These are phyloP conservation scores for Plagodis pulveraria DNA, from an alignment of 2,888 invertebrate genomes.

Conservation along the genomic window DNA sequence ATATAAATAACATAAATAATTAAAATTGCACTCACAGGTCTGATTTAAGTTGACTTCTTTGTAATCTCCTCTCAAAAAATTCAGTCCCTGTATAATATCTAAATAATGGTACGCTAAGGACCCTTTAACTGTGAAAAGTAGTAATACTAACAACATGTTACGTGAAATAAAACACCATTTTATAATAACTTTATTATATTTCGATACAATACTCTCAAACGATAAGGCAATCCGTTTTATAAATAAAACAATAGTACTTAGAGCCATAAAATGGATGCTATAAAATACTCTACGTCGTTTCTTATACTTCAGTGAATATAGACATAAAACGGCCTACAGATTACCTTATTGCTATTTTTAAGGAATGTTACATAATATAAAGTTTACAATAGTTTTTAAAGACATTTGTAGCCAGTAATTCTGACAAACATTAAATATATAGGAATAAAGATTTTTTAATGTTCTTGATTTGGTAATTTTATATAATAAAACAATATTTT, in stretches of 20 bases:
- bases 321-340: not conserved
- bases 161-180: conserved; percentile 18
- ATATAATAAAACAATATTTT: too few relatives aligned
- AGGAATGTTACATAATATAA: not conserved
- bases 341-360: too few relatives aligned
- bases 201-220: conserved; percentile 15
- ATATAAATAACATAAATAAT: too few relatives aligned
- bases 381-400: not conserved
- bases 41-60: conserved; percentile 35
- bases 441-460: too few relatives aligned
- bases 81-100: conserved; percentile 17
- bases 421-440: too few relatives aligned
- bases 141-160: conserved; percentile 23
- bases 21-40: conserved; percentile 42
- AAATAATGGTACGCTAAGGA: conserved; percentile 9
- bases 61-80: conserved; percentile 16
- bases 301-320: not conserved
- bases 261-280: conserved; percentile 7
- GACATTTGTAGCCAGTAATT: too few relatives aligned
- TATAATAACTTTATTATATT: conserved; percentile 20
- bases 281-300: not conserved
- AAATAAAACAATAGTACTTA: conserved; percentile 10
- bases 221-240: conserved; percentile 8
- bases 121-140: conserved; percentile 3
- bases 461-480: too few relatives aligned